Base-by-base conservation (phyloP, 30 jellyfish, hydroid and myxozoan species). In the Cassiopea andromeda region DNA sequence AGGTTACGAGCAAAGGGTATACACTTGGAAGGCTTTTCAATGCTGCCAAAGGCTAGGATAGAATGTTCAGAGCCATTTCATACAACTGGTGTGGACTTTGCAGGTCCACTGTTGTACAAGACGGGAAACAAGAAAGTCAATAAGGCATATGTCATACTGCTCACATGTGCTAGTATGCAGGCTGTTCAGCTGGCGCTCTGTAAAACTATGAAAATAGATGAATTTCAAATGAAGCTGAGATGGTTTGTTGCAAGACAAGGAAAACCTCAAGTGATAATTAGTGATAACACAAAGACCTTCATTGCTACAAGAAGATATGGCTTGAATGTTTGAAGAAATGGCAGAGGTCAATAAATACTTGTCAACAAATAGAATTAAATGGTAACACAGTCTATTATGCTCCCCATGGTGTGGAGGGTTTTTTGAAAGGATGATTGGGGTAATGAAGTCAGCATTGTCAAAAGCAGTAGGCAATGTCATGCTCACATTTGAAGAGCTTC, bases 191-290 rank as follows among this genome's bases (percentile, higher is more conserved):
- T 88, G 47, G 85, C 88, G 45, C 85, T 89, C 83, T 77, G 88
- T 79, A 77, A 83, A 58, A 81, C 67, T 48, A 88, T 88, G 95
- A 75, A 87, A 8, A 91, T 72, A 48, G 91, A 80, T 16, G 88
- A 47, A 27, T 92, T 92, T 50, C 61, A 83, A 80, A 61, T 61
- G 79, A 69, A 78, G 8, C 59, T 73, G 73, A 83, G 89, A 74
- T 90, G 83, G 91, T 88, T 93, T 69, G 87, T 93, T 47, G 94
- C 97, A 48, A 73, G 98, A 83, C 54, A 93, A 88, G 97, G 98
- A 13, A 82, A 81, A 7, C 97, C 97, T 13, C 66, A 66, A 44
- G 82, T 87, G 68, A 93, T 88, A 74, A 71, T 93, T 19, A 82
- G 87, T 78, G 98, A 84, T 75, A 93, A 88, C 69, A 93, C 97